These are phyloP conservation scores for Dusona sp. DNA, from an alignment of 2,888 invertebrate species.

Conservation along the genomic window DNA sequence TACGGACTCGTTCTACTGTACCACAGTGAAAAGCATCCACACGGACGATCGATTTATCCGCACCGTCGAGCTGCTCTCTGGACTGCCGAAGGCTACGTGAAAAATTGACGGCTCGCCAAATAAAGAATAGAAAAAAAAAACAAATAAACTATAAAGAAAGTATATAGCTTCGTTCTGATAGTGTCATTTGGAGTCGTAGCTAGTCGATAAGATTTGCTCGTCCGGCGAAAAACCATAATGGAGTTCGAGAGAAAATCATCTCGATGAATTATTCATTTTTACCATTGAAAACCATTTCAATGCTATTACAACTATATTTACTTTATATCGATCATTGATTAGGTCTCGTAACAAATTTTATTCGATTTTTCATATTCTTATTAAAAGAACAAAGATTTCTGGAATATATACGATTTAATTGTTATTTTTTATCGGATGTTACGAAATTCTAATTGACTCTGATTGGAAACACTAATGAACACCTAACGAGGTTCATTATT, in stretches of 20 bases:
- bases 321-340: not conserved
- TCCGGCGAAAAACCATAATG: not conserved
- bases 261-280: conserved; percentile 24
- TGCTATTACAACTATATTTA: not conserved
- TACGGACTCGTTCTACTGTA: conserved; percentile 64
- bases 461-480: conserved; percentile 11
- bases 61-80: conserved; percentile 27
- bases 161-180: conserved; percentile 3
- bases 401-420: not conserved
- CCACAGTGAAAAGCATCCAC: conserved; percentile 46
- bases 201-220: conserved; percentile 8
- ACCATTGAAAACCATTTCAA: conserved; percentile 9
- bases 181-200: conserved; percentile 19
- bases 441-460: not conserved
- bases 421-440: not conserved
- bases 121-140: conserved; percentile 9
- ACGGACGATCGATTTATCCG: conserved; percentile 63
- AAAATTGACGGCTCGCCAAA: conserved; percentile 45
- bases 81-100: conserved; percentile 51
- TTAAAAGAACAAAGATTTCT: not conserved
- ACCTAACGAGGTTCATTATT: conserved; percentile 28
- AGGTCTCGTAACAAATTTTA: not conserved
- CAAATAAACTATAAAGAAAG: not conserved
- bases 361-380: not conserved
- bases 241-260: not conserved